Evolutionary conservation across 2,888 invertebrate species (phyloP).

Genomic region (Endotricha flammealis): DNA sequence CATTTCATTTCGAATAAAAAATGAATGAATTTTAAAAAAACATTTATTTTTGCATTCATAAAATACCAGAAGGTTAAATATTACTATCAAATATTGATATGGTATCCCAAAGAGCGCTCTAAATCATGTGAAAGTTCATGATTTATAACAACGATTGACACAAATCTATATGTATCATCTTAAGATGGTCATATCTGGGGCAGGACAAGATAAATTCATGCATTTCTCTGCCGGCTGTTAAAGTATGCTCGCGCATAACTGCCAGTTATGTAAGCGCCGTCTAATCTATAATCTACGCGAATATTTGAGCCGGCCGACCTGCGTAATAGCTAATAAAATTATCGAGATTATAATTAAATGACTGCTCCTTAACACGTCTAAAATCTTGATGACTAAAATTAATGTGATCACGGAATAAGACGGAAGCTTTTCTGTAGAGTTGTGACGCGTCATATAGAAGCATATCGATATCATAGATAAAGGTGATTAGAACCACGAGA

Average conservation of each 20-base stretch:
- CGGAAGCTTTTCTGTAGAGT: too few relatives aligned
- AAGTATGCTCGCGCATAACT: neutral
- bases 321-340: constrained; percentile 25
- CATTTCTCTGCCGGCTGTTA: neutral
- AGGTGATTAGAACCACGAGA: too few relatives aligned
- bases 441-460: too few relatives aligned
- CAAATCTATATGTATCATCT: constrained; percentile 7
- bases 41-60: too few relatives aligned
- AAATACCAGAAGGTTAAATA: too few relatives aligned
- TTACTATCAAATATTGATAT: too few relatives aligned
- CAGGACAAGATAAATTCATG: constrained; percentile 2
- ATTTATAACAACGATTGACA: constrained; percentile 6
- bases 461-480: too few relatives aligned
- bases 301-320: constrained; percentile 11
- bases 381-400: too few relatives aligned
- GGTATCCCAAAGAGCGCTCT: too few relatives aligned
- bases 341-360: constrained; percentile 28
- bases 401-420: too few relatives aligned
- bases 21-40: too few relatives aligned
- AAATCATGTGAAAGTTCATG: constrained; percentile 3
- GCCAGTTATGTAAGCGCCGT: constrained; percentile 11
- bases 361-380: constrained; percentile 20
- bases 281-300: constrained; percentile 16
- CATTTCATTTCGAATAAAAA: too few relatives aligned
- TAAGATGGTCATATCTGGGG: neutral